Evolutionary conservation across 1,140 invertebrate species (phyloP).

Genomic region (Globodera rostochiensis): DNA sequence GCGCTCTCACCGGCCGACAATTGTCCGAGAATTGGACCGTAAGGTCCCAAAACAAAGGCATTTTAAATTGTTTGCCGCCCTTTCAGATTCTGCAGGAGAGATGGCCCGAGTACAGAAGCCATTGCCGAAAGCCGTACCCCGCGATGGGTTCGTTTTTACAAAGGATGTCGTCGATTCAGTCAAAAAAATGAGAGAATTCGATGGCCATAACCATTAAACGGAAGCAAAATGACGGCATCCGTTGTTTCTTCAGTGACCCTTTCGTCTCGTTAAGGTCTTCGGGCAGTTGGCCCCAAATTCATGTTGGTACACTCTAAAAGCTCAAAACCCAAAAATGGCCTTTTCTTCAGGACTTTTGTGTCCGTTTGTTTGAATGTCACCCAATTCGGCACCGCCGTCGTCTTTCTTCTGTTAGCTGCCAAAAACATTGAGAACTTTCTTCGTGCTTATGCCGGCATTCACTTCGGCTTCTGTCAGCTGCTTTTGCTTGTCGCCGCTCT

Average conservation of each 20-base stretch:
- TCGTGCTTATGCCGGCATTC: conserved; percentile 66
- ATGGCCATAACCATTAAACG: no score
- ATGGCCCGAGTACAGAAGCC: conserved; percentile 71
- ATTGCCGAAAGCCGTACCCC: conserved; percentile 74
- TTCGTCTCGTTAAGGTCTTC: conserved; percentile 47
- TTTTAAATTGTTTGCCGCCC: not conserved
- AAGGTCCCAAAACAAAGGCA: not conserved
- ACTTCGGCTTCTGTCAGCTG: conserved; percentile 72
- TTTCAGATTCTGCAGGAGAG: conserved; percentile 72
- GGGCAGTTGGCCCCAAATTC: conserved; percentile 72
- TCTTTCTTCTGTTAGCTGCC: conserved; percentile 72
- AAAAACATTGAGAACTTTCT: conserved; percentile 73
- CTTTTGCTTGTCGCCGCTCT: conserved; percentile 71
- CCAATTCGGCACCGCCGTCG: conserved; percentile 62
- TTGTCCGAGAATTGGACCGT: conserved; percentile 74
- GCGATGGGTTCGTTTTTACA: conserved; percentile 70
- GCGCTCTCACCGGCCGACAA: conserved; percentile 62
- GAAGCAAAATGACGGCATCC: not conserved
- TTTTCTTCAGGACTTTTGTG: conserved; percentile 54
- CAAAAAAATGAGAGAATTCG: no score
- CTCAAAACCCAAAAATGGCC: not conserved
- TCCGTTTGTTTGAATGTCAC: conserved; percentile 58
- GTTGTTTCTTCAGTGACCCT: not conserved
- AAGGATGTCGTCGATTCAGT: no score
- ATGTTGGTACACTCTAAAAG: conserved; percentile 67